A percentile compares a stretch with the other conserved stretches of the same genome.
These are phyloP conservation scores for Clangula hyemalis DNA, from an alignment of 2,797 vertebrate genomes.

Conservation along the genomic window DNA sequence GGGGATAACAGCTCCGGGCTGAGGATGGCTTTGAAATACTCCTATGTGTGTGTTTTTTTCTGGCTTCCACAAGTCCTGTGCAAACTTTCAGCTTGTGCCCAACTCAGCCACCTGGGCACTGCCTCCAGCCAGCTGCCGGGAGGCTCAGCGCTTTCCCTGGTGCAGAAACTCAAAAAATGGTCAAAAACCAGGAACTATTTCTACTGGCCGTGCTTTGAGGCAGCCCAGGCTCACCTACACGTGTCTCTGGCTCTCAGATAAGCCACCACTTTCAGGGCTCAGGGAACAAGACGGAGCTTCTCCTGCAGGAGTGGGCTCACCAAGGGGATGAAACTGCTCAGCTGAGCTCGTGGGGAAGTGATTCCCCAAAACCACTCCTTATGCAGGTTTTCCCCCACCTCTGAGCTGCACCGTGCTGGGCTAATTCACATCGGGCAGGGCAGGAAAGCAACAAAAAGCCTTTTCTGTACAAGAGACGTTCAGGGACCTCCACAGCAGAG, in stretches of 20 bases:
- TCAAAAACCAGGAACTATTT: background rate
- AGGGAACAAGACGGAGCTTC: background rate
- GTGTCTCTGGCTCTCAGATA: background rate
- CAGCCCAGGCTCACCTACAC: background rate
- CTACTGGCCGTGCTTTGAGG: background rate
- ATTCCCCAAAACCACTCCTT: background rate
- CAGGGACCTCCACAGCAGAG: background rate
- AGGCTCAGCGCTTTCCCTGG: background rate
- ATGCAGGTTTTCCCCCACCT: background rate
- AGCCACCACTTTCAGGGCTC: background rate
- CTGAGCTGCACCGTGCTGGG: background rate
- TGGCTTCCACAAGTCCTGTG: background rate
- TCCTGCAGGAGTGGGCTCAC: rapidly evolving
- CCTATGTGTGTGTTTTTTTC: background rate
- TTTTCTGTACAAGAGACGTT: background rate
- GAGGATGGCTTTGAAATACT: background rate
- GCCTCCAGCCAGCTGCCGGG: background rate
- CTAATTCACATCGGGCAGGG: background rate
- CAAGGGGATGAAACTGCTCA: background rate
- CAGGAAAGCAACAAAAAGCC: background rate
- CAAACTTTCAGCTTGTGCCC: background rate
- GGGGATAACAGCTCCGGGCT: background rate
- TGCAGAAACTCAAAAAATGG: background rate
- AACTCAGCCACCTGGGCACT: background rate
- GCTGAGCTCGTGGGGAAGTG: background rate